Evolutionary conservation across 2,888 invertebrate genomes (phyloP).

Genomic region (Metellina segmentata): DNA sequence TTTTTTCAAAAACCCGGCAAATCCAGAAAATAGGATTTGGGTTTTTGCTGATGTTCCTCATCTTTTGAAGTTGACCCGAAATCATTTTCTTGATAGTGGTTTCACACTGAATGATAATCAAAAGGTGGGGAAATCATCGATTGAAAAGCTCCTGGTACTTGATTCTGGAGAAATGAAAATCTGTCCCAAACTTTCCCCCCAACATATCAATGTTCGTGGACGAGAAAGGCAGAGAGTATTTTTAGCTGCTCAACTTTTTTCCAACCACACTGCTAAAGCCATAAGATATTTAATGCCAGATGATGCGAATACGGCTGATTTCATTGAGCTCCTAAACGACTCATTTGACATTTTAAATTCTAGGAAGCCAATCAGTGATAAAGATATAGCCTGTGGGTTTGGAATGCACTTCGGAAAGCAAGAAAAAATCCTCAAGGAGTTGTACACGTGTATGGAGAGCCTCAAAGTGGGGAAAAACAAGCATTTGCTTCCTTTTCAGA

Average conservation of each 20-base stretch:
- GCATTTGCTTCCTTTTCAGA: neutral
- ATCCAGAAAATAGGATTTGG: neutral
- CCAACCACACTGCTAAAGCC: neutral
- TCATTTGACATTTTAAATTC: neutral
- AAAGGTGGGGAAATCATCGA: neutral
- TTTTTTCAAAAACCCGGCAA: neutral
- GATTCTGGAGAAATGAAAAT: neutral
- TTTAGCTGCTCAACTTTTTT: slow-evolving; percentile 6
- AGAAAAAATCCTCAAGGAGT: neutral
- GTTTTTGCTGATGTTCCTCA: neutral
- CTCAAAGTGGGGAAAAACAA: neutral
- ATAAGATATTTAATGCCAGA: no score
- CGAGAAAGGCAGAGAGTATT: neutral
- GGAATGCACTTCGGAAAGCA: neutral
- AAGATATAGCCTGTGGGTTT: neutral
- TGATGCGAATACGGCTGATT: no score
- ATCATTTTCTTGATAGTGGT: neutral
- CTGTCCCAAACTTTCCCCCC: neutral
- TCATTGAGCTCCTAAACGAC: no score
- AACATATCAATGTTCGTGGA: neutral
- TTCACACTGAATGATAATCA: neutral
- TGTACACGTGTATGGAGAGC: neutral
- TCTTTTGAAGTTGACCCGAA: neutral
- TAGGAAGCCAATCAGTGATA: neutral
- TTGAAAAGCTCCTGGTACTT: neutral